A percentile compares a stretch with the other conserved stretches of the same genome.
These are phyloP conservation scores for Cardinalis cardinalis DNA, from an alignment of 2,113 vertebrate species.

Conservation along the genomic window DNA sequence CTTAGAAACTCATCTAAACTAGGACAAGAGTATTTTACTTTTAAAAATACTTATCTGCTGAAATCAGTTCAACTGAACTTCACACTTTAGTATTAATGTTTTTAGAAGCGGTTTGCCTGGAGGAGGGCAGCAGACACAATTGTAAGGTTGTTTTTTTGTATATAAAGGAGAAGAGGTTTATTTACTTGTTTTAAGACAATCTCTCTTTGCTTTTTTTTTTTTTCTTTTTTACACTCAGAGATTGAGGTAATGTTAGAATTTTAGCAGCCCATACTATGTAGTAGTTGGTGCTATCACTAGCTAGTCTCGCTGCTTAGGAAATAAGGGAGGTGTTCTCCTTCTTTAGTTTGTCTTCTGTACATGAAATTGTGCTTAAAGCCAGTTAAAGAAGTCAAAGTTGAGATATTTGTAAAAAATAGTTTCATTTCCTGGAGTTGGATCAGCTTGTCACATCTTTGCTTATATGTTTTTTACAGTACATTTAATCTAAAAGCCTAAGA, in stretches of 20 bases:
- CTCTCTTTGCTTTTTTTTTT: fast-evolving
- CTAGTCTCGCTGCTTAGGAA: neutral
- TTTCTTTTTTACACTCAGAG: neutral
- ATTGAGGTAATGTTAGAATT: neutral
- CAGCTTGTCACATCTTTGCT: neutral
- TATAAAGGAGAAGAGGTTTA: neutral
- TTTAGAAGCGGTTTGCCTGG: neutral
- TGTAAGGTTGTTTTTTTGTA: neutral
- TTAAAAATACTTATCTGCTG: neutral
- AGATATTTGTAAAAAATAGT: neutral
- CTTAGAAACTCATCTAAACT: neutral
- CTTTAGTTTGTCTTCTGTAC: neutral
- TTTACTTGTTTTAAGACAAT: neutral
- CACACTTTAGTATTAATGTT: neutral
- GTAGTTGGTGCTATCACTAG: neutral
- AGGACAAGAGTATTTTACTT: neutral
- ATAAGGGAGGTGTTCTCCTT: neutral
- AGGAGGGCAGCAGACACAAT: neutral
- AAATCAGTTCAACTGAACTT: neutral
- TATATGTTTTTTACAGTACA: neutral
- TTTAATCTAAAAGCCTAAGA: neutral
- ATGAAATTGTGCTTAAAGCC: neutral
- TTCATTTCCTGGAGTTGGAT: neutral
- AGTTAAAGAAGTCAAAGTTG: neutral
- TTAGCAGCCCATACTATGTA: neutral